phyloP scores from a whole-genome alignment of 2,888 invertebrate genomes.

The Polymixis lichenea region DNA sequence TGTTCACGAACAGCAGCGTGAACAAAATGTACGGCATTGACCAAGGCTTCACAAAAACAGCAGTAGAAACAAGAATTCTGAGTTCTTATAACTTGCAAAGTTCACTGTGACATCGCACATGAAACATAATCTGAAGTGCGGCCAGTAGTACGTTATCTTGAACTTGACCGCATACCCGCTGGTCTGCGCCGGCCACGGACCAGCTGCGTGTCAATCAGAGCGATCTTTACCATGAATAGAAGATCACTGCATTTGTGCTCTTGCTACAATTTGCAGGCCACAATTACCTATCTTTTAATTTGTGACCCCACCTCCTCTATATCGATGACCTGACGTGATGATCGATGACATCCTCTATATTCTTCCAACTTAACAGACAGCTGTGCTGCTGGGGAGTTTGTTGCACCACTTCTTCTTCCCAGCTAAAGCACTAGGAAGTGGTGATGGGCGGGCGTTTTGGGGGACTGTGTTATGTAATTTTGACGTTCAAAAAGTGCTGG shows the following conservation, averaged over 20 bases:
- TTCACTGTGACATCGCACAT: constrained; percentile 8
- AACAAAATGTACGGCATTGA: not conserved
- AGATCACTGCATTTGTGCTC: constrained; percentile 34
- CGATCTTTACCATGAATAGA: constrained; percentile 37
- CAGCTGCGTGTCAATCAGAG: constrained; percentile 24
- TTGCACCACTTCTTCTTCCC: too few relatives aligned
- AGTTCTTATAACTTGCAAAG: not conserved
- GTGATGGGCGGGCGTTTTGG: too few relatives aligned
- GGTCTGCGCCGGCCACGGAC: not conserved
- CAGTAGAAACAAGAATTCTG: not conserved
- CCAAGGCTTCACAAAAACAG: not conserved
- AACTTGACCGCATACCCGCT: constrained; percentile 59
- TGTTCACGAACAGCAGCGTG: not conserved
- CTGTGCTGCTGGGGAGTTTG: too few relatives aligned
- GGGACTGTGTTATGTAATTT: too few relatives aligned
- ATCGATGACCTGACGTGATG: too few relatives aligned
- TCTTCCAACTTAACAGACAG: too few relatives aligned
- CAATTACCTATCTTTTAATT: not conserved
- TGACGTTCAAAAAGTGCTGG: too few relatives aligned
- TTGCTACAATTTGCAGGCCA: not conserved
- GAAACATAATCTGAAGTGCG: constrained; percentile 32
- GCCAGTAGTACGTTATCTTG: constrained; percentile 49
- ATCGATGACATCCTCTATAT: too few relatives aligned
- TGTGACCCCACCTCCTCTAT: not conserved
- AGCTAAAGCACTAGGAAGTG: too few relatives aligned